Percentiles rank a stretch among this genome's conserved stretches.
phyloP scores from a whole-genome alignment of 2,888 invertebrate species.

The Aspidapion aeneum region DNA sequence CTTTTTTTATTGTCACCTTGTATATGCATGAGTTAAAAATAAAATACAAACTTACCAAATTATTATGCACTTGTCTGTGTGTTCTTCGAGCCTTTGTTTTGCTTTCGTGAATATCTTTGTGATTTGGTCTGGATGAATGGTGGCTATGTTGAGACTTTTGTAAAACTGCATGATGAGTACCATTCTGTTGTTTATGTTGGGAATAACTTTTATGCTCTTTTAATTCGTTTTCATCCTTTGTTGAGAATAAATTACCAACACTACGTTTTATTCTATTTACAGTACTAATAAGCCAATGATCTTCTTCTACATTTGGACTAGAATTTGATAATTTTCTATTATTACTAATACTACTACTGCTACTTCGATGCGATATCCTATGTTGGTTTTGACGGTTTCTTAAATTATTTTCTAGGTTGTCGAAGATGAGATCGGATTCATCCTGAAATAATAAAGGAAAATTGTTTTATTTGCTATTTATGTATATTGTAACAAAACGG shows the following conservation, averaged over 20 bases:
- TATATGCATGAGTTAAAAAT: too few relatives aligned
- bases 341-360: conserved; percentile 22
- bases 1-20: too few relatives aligned
- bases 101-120: conserved; percentile 36
- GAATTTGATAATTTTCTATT: conserved; percentile 29
- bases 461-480: too few relatives aligned
- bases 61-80: conserved; percentile 24
- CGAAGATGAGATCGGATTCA: conserved; percentile 47
- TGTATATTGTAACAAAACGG: too few relatives aligned
- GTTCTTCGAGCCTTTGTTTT: conserved; percentile 24
- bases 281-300: conserved; percentile 42
- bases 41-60: too few relatives aligned
- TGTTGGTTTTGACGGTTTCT: conserved; percentile 33
- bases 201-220: conserved; percentile 5
- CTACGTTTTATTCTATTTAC: conserved; percentile 48
- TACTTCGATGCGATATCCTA: conserved; percentile 29
- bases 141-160: conserved; percentile 14
- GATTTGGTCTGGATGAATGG: conserved; percentile 21
- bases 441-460: conserved; percentile 38
- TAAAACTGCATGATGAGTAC: too few relatives aligned
- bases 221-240: conserved; percentile 21
- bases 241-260: conserved; percentile 33
- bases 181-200: conserved; percentile 14
- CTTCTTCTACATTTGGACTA: conserved; percentile 38
- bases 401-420: conserved; percentile 40